These are phyloP conservation scores for Orientallactaga sibirica DNA, from an alignment of 2,797 vertebrate genomes.

Conservation along the genomic window DNA sequence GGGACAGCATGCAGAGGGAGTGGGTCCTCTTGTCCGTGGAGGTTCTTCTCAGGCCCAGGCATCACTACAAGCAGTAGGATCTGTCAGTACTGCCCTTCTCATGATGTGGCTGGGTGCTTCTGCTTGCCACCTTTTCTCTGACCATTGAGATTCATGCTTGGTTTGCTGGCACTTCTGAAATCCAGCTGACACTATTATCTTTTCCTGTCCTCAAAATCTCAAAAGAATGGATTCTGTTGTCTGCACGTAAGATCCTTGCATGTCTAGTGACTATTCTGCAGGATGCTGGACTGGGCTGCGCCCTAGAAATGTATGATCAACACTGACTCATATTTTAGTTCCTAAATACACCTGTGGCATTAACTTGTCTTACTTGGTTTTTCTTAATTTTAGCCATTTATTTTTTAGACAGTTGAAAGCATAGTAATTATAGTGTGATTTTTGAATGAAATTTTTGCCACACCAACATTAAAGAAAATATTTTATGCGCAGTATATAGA, in stretches of 20 bases:
- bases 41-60: background rate
- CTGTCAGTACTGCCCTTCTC: background rate
- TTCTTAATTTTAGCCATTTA: conserved; percentile 44
- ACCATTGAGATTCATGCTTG: background rate
- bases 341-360: background rate
- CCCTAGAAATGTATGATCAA: background rate
- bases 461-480: conserved; percentile 25
- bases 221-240: background rate
- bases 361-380: background rate
- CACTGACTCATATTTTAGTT: background rate
- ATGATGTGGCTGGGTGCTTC: background rate
- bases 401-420: conserved; percentile 51
- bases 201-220: background rate
- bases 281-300: too few species aligned
- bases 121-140: background rate
- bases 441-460: conserved; percentile 47
- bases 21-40: background rate
- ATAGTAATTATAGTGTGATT: conserved; percentile 7
- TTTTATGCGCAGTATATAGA: background rate
- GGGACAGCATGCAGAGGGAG: background rate
- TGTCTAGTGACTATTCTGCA: background rate
- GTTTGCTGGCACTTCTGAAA: background rate
- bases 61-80: background rate
- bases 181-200: background rate
- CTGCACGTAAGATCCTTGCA: background rate